Percentiles rank a stretch among this genome's conserved stretches.
phyloP scores from a whole-genome alignment of 2,113 vertebrate genomes.

The Chaenogobius annularis region DNA sequence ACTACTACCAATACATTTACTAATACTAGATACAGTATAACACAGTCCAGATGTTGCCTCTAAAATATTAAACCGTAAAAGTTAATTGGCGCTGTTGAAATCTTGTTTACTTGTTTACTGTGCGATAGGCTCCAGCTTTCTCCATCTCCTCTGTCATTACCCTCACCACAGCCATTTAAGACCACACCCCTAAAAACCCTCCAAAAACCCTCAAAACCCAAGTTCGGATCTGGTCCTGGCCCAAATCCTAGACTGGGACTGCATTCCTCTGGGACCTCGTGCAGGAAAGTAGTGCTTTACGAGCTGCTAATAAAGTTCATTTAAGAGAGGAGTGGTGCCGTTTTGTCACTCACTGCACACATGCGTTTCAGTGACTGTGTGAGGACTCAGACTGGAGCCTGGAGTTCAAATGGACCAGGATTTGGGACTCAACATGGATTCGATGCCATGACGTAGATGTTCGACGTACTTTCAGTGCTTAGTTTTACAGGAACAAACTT shows the following conservation, averaged over 20 bases:
- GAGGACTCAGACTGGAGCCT: no score
- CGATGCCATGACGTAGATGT: no score
- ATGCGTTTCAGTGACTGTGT: not conserved
- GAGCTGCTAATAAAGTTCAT: not conserved
- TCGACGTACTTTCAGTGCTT: no score
- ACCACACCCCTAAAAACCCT: not conserved
- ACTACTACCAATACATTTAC: not conserved
- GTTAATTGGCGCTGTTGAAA: not conserved
- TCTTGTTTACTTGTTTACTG: constrained; percentile 6
- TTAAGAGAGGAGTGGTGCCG: not conserved
- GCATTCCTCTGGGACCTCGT: not conserved
- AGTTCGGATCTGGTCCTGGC: not conserved
- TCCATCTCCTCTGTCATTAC: not conserved
- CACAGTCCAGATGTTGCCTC: not conserved
- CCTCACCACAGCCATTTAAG: not conserved
- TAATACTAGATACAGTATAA: not conserved
- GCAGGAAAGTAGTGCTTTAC: not conserved
- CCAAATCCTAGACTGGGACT: not conserved
- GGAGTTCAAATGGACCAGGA: no score
- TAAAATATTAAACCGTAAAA: not conserved
- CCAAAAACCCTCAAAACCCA: not conserved
- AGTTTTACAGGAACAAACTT: no score
- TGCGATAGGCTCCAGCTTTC: not conserved
- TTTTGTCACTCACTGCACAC: not conserved
- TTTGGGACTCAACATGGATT: not conserved